Conservation (phyloP, 1,140 invertebrate genomes). For the Lerema accius region DNA sequence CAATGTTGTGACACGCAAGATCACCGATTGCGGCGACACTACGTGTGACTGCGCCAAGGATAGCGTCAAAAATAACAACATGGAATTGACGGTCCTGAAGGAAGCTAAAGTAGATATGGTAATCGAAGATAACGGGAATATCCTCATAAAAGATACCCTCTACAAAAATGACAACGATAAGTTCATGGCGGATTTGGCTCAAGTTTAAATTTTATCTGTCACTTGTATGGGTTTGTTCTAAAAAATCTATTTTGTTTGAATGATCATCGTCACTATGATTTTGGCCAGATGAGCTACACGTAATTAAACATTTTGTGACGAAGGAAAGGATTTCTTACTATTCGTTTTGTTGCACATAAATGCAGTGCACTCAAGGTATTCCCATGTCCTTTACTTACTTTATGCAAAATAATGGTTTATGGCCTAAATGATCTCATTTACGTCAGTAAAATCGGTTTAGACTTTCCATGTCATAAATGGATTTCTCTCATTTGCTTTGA, state of each 20-base stretch:
- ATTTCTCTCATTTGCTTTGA: too few relatives aligned
- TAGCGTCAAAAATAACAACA: conserved; percentile 51
- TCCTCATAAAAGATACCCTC: conserved; percentile 38
- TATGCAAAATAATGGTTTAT: neutral
- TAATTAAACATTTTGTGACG: conserved; percentile 5
- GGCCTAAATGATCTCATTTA: neutral
- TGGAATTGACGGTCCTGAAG: conserved; percentile 19
- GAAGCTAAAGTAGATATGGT: conserved; percentile 45
- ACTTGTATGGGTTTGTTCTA: neutral
- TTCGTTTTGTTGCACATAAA: neutral
- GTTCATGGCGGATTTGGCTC: conserved; percentile 46
- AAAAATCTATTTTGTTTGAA: neutral
- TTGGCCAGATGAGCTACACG: too few relatives aligned
- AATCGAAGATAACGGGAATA: conserved; percentile 60
- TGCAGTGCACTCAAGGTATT: neutral
- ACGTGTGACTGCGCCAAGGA: conserved; percentile 40
- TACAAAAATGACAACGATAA: conserved; percentile 51
- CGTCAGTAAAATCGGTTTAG: neutral
- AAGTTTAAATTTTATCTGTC: conserved; percentile 47
- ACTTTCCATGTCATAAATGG: too few relatives aligned
- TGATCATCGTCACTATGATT: neutral
- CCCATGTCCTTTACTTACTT: too few relatives aligned
- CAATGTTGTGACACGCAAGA: conserved; percentile 5
- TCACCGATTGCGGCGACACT: conserved; percentile 32
- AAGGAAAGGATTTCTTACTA: neutral